Conservation (phyloP, 2,113 vertebrate genomes). For the Pionites leucogaster region DNA sequence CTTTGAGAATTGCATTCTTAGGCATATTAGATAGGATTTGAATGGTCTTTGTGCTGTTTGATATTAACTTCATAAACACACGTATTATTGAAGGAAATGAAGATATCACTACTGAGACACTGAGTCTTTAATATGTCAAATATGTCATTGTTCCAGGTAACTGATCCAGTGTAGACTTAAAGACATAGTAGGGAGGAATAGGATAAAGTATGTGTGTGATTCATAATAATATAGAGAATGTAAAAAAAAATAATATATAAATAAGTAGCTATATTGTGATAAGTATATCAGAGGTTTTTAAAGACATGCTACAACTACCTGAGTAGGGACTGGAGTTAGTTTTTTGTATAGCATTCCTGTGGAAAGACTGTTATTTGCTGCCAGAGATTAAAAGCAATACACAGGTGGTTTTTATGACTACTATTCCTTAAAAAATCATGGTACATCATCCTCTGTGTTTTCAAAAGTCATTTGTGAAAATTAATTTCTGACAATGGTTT, state of each 20-base stretch:
- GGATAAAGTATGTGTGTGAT: not conserved
- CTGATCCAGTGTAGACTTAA: not conserved
- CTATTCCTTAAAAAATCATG: not conserved
- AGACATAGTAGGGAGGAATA: not conserved
- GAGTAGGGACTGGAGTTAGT: not conserved
- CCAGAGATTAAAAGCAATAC: conserved; percentile 40
- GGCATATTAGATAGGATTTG: not conserved
- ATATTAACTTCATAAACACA: not conserved
- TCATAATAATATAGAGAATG: not conserved
- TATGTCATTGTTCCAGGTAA: not conserved
- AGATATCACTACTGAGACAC: not conserved
- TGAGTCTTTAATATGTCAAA: not conserved
- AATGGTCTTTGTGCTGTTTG: not conserved
- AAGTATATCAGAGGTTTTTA: not conserved
- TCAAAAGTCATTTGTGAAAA: conserved; percentile 63
- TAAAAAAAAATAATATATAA: not conserved
- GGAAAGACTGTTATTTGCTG: conserved; percentile 47
- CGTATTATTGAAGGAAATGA: not conserved
- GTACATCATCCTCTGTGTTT: conserved; percentile 22
- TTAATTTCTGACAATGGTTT: conserved; percentile 62
- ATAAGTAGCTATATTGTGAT: not conserved
- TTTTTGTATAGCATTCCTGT: not conserved
- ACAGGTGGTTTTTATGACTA: not conserved
- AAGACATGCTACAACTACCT: not conserved
- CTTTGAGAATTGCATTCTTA: not conserved